Base-by-base conservation (phyloP, 2,797 vertebrate species). In the Catharus ustulatus region DNA sequence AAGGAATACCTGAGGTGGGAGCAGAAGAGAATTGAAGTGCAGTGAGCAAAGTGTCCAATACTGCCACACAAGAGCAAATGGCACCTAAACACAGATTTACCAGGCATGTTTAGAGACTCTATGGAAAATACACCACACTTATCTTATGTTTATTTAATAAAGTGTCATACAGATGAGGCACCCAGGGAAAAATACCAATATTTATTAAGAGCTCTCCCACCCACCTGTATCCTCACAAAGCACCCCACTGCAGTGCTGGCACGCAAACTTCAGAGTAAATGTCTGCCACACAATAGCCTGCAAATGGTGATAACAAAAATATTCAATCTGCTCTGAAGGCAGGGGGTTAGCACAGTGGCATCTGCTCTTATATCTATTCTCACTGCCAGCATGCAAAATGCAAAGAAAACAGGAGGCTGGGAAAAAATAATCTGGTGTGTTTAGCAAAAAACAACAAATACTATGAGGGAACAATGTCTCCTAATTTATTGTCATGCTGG, bases 241-340 rank as follows among this genome's bases (percentile, higher is more conserved):
- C 27, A 22, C 18, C 30, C 84, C 21, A 24, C 49, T 94, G 42
- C 34, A 93, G 61, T 36, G 71, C 54, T 64, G 27, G 49, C 79
- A 34, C 42, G 19, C 58, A 94, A 95, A 95, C 94, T 87, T 94
- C 48, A 48, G 72, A 34, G 43, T 52, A 95, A 85, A 68, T 69
- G 30, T 15, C 42, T 94, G 30, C 67, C 67, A 83, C 71, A 72
- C 13, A 74, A 87, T 79, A 62, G 30, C 9, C 45, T 94, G 51
- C 62, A 92, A 93, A 89, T 59, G 66, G 32, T 77, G 84, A 81
- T 87, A 94, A 91, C 3, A 10, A 78, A 78, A 96, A 80, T 62
- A 81, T 68, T 85, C 51, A 80, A 45, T 95, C 87, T 91, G 83
- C 67, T 96, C 78, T 75, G 80, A 86, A 97, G 76, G 66, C 74